Evolutionary conservation across 2,888 invertebrate species (phyloP).

Genomic region (Bombylius discolor): DNA sequence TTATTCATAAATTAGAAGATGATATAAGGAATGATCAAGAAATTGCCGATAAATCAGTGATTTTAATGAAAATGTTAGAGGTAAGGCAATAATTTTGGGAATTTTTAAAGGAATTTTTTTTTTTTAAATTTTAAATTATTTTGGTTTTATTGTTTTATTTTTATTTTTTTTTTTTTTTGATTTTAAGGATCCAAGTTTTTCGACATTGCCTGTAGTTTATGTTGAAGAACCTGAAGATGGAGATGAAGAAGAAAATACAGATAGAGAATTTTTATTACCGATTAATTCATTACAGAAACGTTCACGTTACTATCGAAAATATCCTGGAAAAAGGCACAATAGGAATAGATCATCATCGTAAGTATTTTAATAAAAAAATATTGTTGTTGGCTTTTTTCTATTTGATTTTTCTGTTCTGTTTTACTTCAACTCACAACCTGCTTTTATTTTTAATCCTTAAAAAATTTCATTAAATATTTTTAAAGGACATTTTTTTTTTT

Average conservation of each 20-base stretch:
- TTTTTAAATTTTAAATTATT: neutral
- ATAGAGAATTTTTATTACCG: constrained; percentile 10
- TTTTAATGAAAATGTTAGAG: constrained; percentile 34
- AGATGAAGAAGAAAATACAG: neutral
- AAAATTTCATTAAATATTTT: too few species aligned
- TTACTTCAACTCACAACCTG: too few species aligned
- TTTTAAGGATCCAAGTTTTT: constrained; percentile 28
- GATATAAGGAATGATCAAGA: constrained; percentile 33
- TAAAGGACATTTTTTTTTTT: too few species aligned
- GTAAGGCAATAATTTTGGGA: constrained; percentile 15
- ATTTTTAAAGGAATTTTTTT: neutral
- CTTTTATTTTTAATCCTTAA: too few species aligned
- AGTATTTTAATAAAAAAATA: constrained; percentile 10
- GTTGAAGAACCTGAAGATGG: constrained; percentile 23
- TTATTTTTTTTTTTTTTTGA: neutral
- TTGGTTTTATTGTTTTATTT: neutral
- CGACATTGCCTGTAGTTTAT: constrained; percentile 32
- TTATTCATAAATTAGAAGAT: constrained; percentile 28
- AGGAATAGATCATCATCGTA: constrained; percentile 29
- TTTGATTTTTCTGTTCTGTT: too few species aligned
- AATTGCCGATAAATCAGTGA: constrained; percentile 32
- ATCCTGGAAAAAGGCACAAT: constrained; percentile 50
- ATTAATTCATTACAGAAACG: constrained; percentile 33
- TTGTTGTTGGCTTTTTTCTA: too few species aligned
- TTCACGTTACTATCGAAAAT: constrained; percentile 46